Evolutionary conservation across 2,797 vertebrate species (phyloP), one percentile per base, ranked within the genome.

Genomic region (Chromobotia macracanthus): DNA sequence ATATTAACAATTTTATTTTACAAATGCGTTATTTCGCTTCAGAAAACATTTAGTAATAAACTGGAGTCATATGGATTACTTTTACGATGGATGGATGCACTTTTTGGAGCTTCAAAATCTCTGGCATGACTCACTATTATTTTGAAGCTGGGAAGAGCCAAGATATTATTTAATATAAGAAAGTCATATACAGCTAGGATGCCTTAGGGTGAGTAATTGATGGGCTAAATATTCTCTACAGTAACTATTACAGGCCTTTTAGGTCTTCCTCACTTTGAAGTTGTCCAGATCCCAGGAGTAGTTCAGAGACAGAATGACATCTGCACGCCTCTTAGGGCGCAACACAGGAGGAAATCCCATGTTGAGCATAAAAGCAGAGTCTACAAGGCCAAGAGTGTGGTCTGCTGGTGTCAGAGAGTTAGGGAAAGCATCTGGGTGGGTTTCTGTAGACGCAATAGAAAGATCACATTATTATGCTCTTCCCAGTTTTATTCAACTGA

Each of bases 221-320:
- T 41, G 38, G 9, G 9, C 7, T 41, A 41, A n/a, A 15, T 9
- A 38, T 75, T 18, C 31, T 5, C 5, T 31, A 31, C 7, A 31
- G 31, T 31, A 31, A 31, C 7, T 41, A 41, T 41, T 5, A 28
- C 19, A 60, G 44, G 58, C 13, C 1, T 16, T n/a, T 28, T 7
- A 44, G 13, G 13, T 21, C 21, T 25, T 25, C 1, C 11, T 83
- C 73, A 86, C 87, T 5, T 44, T 70, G 13, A 93, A 84, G 70
- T 89, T 79, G 15, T 86, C 83, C 3, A 66, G 38, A 0, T 86
- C 71, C 94, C 95, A 93, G 25, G 95, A 93, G 77, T 93, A 95
- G 89, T 91, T 94, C 35, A 96, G 91, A 18, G 92, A 95, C 71
- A 96, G 82, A 66, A 96, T 93, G 85, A 96, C 71, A 84, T 96